Evolutionary conservation across 1,140 invertebrate species (phyloP).

Genomic region (Temnothorax longispinosus): DNA sequence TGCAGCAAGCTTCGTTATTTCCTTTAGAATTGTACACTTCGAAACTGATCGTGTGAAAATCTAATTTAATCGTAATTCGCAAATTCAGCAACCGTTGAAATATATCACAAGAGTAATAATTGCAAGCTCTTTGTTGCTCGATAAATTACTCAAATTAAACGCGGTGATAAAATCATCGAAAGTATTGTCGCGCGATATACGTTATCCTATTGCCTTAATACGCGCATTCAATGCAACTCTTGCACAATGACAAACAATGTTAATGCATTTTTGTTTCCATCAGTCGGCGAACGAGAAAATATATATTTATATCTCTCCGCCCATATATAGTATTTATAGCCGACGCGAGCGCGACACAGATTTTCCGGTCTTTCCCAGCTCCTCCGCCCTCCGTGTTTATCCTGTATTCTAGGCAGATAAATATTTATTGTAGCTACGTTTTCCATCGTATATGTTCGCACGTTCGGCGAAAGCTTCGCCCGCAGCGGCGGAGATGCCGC

Average conservation of each 20-base stretch:
- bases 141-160: slow-evolving; percentile 16
- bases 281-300: slow-evolving; percentile 29
- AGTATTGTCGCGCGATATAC: slow-evolving; percentile 1
- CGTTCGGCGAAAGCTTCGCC: slow-evolving; percentile 39
- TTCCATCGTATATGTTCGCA: slow-evolving; percentile 23
- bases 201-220: not conserved
- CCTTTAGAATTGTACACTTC: not conserved
- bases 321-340: slow-evolving; percentile 18
- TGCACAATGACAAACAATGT: slow-evolving; percentile 28
- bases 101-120: slow-evolving; percentile 20
- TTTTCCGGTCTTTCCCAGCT: slow-evolving; percentile 27
- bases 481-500: slow-evolving; percentile 28
- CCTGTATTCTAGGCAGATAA: slow-evolving; percentile 55
- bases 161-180: slow-evolving; percentile 38
- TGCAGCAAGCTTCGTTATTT: not conserved
- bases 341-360: slow-evolving; percentile 16
- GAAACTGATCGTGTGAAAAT: not conserved
- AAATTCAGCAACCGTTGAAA: slow-evolving; percentile 13
- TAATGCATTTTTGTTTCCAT: slow-evolving; percentile 55
- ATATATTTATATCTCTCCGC: slow-evolving; percentile 40
- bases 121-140: not conserved
- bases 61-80: not conserved
- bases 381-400: slow-evolving; percentile 35
- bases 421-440: slow-evolving; percentile 59
- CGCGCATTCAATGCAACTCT: not conserved